Conservation (phyloP, 2,888 invertebrate genomes). For the Carterocephalus palaemon region DNA sequence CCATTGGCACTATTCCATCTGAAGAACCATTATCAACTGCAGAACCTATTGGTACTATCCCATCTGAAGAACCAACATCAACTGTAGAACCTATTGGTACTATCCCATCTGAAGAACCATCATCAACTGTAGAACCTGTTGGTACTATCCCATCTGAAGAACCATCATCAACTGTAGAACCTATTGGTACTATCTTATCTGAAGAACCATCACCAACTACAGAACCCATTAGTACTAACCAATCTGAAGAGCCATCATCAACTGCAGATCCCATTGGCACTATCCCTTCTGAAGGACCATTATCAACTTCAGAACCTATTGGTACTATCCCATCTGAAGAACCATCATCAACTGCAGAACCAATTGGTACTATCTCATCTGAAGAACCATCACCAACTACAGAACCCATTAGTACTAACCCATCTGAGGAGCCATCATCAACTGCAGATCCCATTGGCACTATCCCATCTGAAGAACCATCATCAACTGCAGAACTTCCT, state of each 20-base stretch:
- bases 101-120: not conserved
- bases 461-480: no score
- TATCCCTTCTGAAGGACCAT: not conserved
- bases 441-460: no score
- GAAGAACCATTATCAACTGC: not conserved
- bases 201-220: no score
- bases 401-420: no score
- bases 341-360: not conserved
- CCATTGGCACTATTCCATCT: not conserved
- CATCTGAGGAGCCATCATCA: no score
- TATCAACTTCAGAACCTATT: not conserved
- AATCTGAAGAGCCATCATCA: not conserved
- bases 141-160: no score
- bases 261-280: not conserved
- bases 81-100: not conserved
- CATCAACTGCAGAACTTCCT: not conserved
- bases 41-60: not conserved
- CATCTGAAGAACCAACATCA: not conserved
- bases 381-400: not conserved
- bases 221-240: no score
- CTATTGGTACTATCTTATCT: no score
- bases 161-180: no score
- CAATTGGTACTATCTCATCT: not conserved
- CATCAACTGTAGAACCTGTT: no score
- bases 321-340: not conserved